Evolutionary conservation across 2,797 vertebrate genomes (phyloP).

Genomic region (Mormyrops attenuatus): DNA sequence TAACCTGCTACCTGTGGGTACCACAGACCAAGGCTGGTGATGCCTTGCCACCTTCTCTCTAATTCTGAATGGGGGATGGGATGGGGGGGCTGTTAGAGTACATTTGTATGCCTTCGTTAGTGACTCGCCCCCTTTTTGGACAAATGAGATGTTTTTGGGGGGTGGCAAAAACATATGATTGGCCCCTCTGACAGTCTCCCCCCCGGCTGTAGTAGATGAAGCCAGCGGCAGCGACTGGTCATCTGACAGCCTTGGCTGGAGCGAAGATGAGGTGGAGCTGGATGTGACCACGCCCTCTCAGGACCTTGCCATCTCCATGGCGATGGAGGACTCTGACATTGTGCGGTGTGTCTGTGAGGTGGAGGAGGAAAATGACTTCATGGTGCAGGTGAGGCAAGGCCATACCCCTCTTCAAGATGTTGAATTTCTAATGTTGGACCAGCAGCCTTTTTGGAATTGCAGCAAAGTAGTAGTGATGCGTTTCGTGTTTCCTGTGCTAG

Average conservation of each 20-base stretch:
- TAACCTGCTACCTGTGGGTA: not conserved
- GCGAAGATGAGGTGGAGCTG: conserved; percentile 81
- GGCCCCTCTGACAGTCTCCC: not conserved
- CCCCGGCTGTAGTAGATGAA: conserved; percentile 61
- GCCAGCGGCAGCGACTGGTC: conserved; percentile 89
- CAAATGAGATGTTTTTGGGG: not conserved
- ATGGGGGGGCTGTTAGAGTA: not conserved
- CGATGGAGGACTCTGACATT: conserved; percentile 74
- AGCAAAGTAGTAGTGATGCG: not conserved
- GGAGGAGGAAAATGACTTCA: conserved; percentile 96
- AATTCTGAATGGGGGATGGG: not conserved
- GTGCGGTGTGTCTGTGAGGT: conserved; percentile 92
- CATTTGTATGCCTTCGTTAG: not conserved
- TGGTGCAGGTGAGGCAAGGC: conserved; percentile 81
- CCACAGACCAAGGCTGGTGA: not conserved
- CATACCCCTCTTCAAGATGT: not conserved
- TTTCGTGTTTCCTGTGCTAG: conserved; percentile 46
- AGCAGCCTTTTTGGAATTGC: not conserved
- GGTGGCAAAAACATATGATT: not conserved
- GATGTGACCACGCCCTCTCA: conserved; percentile 73
- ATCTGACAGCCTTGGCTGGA: conserved; percentile 86
- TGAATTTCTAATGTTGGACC: not conserved
- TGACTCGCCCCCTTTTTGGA: not conserved
- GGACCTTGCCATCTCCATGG: conserved; percentile 66
- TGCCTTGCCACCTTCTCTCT: not conserved